Conservation (phyloP, 2,797 vertebrate species). For the Myripristis jacobus region DNA sequence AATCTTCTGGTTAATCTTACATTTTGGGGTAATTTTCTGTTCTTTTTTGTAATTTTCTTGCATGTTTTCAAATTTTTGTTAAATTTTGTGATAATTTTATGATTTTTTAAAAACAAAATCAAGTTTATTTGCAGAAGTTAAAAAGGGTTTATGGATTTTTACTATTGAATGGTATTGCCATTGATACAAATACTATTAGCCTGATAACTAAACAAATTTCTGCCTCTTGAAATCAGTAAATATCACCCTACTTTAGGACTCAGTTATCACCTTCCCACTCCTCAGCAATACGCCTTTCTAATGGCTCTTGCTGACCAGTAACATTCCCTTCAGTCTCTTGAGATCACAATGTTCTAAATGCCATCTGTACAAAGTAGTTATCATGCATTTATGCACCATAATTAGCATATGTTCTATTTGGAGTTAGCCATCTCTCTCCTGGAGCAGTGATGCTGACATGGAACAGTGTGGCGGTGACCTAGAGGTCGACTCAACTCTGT, state of each 20-base stretch:
- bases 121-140: too few species aligned
- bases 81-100: too few species aligned
- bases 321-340: constrained; percentile 9
- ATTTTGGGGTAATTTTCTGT: too few species aligned
- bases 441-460: not conserved
- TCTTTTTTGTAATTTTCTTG: too few species aligned
- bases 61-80: too few species aligned
- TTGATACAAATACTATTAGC: too few species aligned
- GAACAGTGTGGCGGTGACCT: not conserved
- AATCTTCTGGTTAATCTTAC: too few species aligned
- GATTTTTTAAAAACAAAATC: too few species aligned
- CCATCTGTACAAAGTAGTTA: constrained; percentile 48
- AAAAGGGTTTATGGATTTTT: too few species aligned
- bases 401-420: constrained; percentile 34
- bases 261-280: not conserved
- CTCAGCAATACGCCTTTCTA: constrained; percentile 3
- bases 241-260: not conserved
- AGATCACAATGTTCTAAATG: constrained; percentile 31
- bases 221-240: not conserved
- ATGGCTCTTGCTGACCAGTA: not conserved
- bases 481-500: not conserved
- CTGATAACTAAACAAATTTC: not conserved
- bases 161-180: too few species aligned
- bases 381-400: constrained; percentile 43
- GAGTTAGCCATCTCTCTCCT: not conserved